Base-by-base conservation (phyloP, 2,113 vertebrate species). In the Motacilla tschutschensis region DNA sequence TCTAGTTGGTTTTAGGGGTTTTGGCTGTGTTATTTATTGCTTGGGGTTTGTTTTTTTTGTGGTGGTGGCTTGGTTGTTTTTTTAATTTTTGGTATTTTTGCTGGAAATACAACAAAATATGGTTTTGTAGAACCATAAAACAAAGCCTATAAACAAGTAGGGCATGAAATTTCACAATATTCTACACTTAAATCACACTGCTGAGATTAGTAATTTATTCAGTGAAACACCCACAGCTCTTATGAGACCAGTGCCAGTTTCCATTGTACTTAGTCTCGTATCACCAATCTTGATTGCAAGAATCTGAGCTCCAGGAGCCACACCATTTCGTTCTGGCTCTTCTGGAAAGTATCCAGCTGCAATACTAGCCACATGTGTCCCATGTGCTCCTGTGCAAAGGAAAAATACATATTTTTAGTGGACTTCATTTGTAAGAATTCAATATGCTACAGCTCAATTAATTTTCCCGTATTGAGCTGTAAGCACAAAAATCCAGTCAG, bases 321-420 rank as follows among this genome's bases (percentile, higher is more conserved):
- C 96, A 24, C 99, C 99, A 64, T 99, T 99, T 60, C 99, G 95
- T 79, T 99, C 98, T 0, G 98, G 98, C 75, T 99, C 99, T 41
- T 99, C 98, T 28, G 98, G 99, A 94, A 99, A 99, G 93, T 98
- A 97, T 19, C 99, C 99, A 18, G 99, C 98, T 58, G 99, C 99
- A 60, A 99, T 99, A 90, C 99, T 99, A n/a, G 98, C 99, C 50
- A 99, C 99, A 0, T 99, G 99, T 54, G 99, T 99, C 64, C 99
- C 99, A 63, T 99, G 99, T 81, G 99, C 99, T 66, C 99, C 99
- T 99, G 86, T 18, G 57, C 4, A 87, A 54, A 94, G 9, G 18
- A 60, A 54, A 83, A 65, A 66, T 8, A 44, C 17, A 0, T 15
- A 46, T 14, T 8, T 71, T 83, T 33, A 71, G 24, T 24, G 8